Evolutionary conservation across 1,140 invertebrate genomes (phyloP).

Genomic region (Trachymyrmex cornetzi): DNA sequence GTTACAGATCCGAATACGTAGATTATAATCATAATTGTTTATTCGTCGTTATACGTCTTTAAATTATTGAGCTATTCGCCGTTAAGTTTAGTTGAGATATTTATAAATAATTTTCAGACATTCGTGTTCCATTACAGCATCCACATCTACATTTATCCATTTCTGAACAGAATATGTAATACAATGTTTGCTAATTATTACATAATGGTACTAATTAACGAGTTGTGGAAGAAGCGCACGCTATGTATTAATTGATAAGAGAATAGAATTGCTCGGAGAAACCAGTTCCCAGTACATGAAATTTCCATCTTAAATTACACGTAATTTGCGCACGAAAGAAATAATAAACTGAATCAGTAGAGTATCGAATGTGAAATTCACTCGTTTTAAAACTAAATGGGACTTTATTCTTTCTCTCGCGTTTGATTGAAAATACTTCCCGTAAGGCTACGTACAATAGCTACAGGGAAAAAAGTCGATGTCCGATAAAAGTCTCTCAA

Average conservation of each 20-base stretch:
- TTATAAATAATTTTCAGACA: neutral
- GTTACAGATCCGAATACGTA: neutral
- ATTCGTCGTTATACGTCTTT: too few species aligned
- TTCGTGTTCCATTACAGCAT: neutral
- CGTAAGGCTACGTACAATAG: conserved; percentile 42
- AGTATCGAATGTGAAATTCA: neutral
- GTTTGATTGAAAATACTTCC: conserved; percentile 58
- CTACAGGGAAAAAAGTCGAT: conserved; percentile 50
- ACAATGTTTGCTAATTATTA: conserved; percentile 50
- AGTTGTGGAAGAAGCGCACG: conserved; percentile 14
- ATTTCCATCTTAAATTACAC: neutral
- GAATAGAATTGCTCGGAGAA: neutral
- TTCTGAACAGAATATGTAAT: neutral
- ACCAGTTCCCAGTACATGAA: neutral
- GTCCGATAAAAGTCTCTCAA: conserved; percentile 44
- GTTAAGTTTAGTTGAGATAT: neutral
- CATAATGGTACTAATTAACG: conserved; percentile 11
- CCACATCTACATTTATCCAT: neutral
- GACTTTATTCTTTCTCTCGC: conserved; percentile 8
- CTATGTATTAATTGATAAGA: conserved; percentile 17
- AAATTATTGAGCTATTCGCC: too few species aligned
- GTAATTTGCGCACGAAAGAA: neutral
- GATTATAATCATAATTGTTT: neutral
- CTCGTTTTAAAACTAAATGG: conserved; percentile 1
- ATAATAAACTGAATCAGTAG: conserved; percentile 9